Base-by-base conservation (phyloP, 1,140 invertebrate genomes). In the Zophobas atratus region DNA sequence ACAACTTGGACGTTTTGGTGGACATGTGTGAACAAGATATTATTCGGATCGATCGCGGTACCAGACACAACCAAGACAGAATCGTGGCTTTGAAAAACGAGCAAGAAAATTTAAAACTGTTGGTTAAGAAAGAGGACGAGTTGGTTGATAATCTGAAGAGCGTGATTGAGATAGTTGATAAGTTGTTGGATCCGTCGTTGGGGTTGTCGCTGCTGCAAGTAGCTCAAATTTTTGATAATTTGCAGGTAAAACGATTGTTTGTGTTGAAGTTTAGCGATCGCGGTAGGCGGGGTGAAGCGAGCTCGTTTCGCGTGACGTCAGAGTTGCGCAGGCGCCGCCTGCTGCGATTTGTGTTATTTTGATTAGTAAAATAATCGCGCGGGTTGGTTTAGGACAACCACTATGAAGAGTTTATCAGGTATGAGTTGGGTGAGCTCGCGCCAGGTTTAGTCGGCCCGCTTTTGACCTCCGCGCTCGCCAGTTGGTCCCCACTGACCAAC, bases 1-100 rank as follows among this genome's bases (percentile, higher is more conserved):
- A 99, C 84, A 99, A 99, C 89, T 88, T 99, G 8, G 93, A 98
- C 84, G 87, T 99, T 8, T 87, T 99, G 49, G 93, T 98, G 1
- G 95, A 98, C 76, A 93, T 96, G 88, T 96, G 96, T 77, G 98
- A 99, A 88, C 95, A 99, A 89, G 94, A 98, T 83, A 99, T 99
- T 63, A 94, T 99, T 41, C 90, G 92, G 80, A 97, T 96, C 84
- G 95, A 98, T 79, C 91, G 94, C 63, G 92, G 94, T 83, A 89
- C 94, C 36, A 90, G 92, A 8, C 90, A 93, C 83, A 90, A 94
- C 6, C 91, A 92, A 79, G 96, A 99, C 84, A 89, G 93, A 78
- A 90, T 95, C 3, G 89, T 95, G 0, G 92, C 92, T 1, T 86
- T 99, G 6, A 92, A 94, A 81, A 91, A 94, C 77, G 97, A 99